These are phyloP conservation scores for Idaea biselata DNA, from an alignment of 2,888 invertebrate species.

Conservation along the genomic window DNA sequence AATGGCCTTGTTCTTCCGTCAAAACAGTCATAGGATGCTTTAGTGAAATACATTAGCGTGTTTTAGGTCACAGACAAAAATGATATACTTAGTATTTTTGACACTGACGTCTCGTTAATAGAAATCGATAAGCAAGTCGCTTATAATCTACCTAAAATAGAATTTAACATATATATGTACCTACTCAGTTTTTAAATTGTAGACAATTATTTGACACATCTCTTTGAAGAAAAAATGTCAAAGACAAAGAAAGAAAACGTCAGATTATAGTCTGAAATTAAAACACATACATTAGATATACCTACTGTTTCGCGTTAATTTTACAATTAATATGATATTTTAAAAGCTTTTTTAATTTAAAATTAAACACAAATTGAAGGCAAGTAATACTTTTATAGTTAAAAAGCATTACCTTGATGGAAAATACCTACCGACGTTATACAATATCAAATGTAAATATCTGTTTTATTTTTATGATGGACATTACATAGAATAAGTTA, in stretches of 20 bases:
- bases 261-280: no score
- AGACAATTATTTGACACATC: no score
- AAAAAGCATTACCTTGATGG: neutral
- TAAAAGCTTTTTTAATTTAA: neutral
- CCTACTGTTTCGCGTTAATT: neutral
- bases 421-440: constrained; percentile 10
- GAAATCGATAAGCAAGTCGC: no score
- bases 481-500: constrained; percentile 6
- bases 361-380: neutral
- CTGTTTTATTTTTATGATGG: constrained; percentile 7
- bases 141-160: no score
- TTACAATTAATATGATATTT: neutral
- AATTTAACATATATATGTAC: no score
- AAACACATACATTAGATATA: no score
- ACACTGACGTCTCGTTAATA: neutral
- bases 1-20: neutral
- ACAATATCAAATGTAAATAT: constrained; percentile 25
- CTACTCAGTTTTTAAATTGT: no score
- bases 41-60: neutral
- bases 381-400: neutral
- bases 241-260: no score
- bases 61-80: neutral
- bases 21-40: neutral
- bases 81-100: neutral
- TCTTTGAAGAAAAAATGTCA: no score